Conservation (phyloP, 2,888 invertebrate genomes). For the Cephus sareptanus region DNA sequence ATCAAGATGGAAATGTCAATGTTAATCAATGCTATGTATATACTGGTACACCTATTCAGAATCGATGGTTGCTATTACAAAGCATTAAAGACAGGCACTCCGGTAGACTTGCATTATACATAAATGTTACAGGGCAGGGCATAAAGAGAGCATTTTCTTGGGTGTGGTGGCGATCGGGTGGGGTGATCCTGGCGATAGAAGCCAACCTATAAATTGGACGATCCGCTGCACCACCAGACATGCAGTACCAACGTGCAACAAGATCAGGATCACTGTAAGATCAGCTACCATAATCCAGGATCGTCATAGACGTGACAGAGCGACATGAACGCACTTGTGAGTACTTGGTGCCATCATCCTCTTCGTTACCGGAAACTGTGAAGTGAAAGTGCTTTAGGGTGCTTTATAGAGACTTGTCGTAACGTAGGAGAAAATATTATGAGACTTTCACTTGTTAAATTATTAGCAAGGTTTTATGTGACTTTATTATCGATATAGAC, state of each 20-base stretch:
- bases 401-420: too few species aligned
- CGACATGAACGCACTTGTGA: too few species aligned
- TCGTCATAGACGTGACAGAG: too few species aligned
- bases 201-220: conserved; percentile 55
- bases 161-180: conserved; percentile 50
- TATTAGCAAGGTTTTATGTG: too few species aligned
- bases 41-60: conserved; percentile 17
- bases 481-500: too few species aligned
- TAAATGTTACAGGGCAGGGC: conserved; percentile 58
- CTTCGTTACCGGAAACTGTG: too few species aligned
- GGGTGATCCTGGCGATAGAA: conserved; percentile 16
- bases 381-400: too few species aligned
- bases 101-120: conserved; percentile 8
- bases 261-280: conserved; percentile 16
- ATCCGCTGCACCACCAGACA: conserved; percentile 40
- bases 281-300: background rate
- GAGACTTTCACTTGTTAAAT: too few species aligned
- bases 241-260: conserved; percentile 39
- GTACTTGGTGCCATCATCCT: too few species aligned
- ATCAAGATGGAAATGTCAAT: conserved; percentile 31
- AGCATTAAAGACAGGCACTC: background rate
- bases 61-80: conserved; percentile 6
- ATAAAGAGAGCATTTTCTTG: conserved; percentile 61
- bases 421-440: too few species aligned
- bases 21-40: conserved; percentile 30